Percentiles rank a stretch among this genome's conserved stretches.
Evolutionary conservation across 2,888 invertebrate genomes (phyloP).

Genomic region (Chaetoderma sp.): DNA sequence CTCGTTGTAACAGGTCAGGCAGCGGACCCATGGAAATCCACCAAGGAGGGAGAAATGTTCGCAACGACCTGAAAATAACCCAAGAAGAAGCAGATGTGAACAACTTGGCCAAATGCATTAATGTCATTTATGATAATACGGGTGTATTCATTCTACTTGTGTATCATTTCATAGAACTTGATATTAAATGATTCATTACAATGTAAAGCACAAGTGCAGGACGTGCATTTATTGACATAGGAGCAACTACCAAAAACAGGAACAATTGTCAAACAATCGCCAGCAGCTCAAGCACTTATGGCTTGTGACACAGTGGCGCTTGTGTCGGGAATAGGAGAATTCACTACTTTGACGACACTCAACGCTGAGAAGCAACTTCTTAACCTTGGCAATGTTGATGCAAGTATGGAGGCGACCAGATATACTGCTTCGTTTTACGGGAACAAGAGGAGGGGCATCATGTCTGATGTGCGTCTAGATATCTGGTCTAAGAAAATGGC

Average conservation of each 20-base stretch:
- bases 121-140: neutral
- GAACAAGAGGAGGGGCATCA: neutral
- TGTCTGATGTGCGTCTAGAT: neutral
- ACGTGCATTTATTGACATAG: neutral
- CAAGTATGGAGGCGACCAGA: neutral
- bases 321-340: neutral
- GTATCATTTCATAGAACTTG: neutral
- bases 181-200: neutral
- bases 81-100: neutral
- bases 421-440: neutral
- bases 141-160: neutral
- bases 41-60: neutral
- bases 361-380: neutral
- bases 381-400: neutral
- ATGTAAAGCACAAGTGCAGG: neutral
- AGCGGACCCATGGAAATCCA: too few species aligned
- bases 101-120: neutral
- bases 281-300: too few species aligned
- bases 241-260: neutral
- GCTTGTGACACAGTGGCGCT: neutral
- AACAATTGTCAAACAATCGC: too few species aligned
- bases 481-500: neutral
- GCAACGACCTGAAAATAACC: neutral
- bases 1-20: too few species aligned
- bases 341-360: neutral